Evolutionary conservation across 2,888 invertebrate genomes (phyloP), one percentile per base, ranked within the genome.

Genomic region (Craniophora ligustri): DNA sequence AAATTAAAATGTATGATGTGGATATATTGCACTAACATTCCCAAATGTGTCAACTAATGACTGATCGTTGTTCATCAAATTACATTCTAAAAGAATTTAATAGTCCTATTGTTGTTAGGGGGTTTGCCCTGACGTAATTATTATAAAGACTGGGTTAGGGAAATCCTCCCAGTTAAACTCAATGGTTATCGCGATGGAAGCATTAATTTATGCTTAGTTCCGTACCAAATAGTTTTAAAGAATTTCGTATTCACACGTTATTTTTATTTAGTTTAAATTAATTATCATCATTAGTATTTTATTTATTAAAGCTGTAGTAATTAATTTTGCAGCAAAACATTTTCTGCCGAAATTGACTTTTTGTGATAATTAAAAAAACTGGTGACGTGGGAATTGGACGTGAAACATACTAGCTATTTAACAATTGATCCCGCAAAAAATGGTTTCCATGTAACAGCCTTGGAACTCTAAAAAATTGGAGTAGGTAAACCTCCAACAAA

Each of bases 401-500:
- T 46, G 11, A 15, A 30, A 35, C 47, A 23, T 32, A 40, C 23
- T 62, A 65, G 59, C 56, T 63, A 47, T 53, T 61, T 60, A 78
- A 83, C 79, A 85, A 82, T 83, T 44, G 71, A 63, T 6, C 14
- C 45, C 60, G 53, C 57, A 74, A 75, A 81, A 81, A 81, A 81
- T 72, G 72, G 81, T 84, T 87, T 83, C 72, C 75, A 70, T 66
- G 59, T 58, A 55, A 28, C 63, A 80, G 66, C 81, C 83, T 87
- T 85, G 85, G 75, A 82, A 73, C 79, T 83, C 84, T 86, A 87
- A 90, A 89, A 90, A 87, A 85, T 76, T 82, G 70, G 83, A 83
- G 85, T 85, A 85, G 79, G 81, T 87, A 86, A 85, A 81, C 79
- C 84, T 75, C 79, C 56, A 62, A 61, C 85, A 86, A 89, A 88